Percentiles rank a stretch among this genome's conserved stretches.
Evolutionary conservation across 2,888 invertebrate species (phyloP).

Genomic region (Amphipoea oculea): DNA sequence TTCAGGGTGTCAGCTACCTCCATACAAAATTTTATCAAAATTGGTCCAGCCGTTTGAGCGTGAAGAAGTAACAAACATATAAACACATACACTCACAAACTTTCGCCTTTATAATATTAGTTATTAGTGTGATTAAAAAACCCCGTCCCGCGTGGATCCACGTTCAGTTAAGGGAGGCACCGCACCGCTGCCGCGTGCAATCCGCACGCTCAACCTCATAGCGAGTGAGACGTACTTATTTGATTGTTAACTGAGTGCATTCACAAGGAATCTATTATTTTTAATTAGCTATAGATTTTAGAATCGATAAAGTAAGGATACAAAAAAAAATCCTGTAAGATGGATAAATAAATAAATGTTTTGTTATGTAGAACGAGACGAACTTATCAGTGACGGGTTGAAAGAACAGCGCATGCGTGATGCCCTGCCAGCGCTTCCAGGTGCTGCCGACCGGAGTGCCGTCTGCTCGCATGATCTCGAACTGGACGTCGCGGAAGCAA

Average conservation of each 20-base stretch:
- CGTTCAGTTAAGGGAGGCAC: background rate
- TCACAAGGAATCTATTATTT: background rate
- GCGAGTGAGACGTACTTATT: background rate
- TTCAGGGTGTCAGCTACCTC: too few species aligned
- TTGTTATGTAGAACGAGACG: slow-evolving; percentile 1
- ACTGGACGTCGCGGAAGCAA: slow-evolving; percentile 82
- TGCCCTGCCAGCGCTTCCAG: slow-evolving; percentile 84
- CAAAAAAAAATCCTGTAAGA: background rate
- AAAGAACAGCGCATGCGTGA: slow-evolving; percentile 82
- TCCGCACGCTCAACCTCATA: background rate
- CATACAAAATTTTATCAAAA: too few species aligned
- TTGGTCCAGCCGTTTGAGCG: too few species aligned
- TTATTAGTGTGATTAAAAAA: too few species aligned
- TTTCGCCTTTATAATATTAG: too few species aligned
- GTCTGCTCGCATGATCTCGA: slow-evolving; percentile 75
- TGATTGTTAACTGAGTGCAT: background rate
- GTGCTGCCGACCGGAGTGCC: slow-evolving; percentile 79
- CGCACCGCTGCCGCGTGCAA: background rate
- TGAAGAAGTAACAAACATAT: too few species aligned
- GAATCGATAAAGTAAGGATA: background rate
- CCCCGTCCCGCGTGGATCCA: too few species aligned
- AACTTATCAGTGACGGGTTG: slow-evolving; percentile 82
- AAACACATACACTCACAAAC: too few species aligned
- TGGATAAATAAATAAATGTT: background rate
- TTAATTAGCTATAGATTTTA: background rate